Percentiles rank a stretch among this genome's conserved stretches.
Evolutionary conservation across 2,797 vertebrate genomes (phyloP).

Genomic region (Galago senegalensis): DNA sequence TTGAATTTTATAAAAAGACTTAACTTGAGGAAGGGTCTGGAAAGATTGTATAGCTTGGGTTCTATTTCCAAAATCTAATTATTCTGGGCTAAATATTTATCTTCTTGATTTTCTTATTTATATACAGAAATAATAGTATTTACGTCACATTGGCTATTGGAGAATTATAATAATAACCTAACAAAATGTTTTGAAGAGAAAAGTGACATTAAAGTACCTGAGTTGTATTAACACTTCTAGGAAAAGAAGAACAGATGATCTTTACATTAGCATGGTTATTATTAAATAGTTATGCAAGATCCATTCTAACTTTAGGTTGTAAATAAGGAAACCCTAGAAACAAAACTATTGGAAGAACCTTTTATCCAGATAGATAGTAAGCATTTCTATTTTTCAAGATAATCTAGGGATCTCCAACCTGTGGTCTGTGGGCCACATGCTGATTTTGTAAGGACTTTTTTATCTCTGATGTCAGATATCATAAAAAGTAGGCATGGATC

Average conservation of each 20-base stretch:
- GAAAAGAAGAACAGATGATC: slow-evolving; percentile 6
- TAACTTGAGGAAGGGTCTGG: not conserved
- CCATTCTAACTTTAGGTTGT: not conserved
- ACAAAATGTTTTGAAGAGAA: slow-evolving; percentile 40
- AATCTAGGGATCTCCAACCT: too few relatives aligned
- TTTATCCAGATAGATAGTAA: not conserved
- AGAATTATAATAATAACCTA: not conserved
- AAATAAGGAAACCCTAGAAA: slow-evolving; percentile 19
- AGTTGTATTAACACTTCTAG: not conserved
- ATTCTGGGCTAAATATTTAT: not conserved
- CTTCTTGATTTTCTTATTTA: not conserved
- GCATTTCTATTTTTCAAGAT: slow-evolving; percentile 42
- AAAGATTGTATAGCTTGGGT: not conserved
- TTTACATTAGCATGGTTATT: not conserved
- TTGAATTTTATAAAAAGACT: not conserved
- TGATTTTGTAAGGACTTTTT: too few relatives aligned
- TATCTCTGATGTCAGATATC: too few relatives aligned
- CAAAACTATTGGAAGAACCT: slow-evolving; percentile 18
- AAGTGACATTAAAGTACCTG: slow-evolving; percentile 8
- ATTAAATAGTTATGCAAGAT: not conserved
- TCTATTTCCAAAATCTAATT: not conserved
- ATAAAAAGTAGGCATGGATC: too few relatives aligned
- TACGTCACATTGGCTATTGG: not conserved
- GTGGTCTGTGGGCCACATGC: too few relatives aligned
- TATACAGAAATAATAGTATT: not conserved